Conservation (phyloP, 2,797 vertebrate genomes). For the Crocodylus rhombifer region DNA sequence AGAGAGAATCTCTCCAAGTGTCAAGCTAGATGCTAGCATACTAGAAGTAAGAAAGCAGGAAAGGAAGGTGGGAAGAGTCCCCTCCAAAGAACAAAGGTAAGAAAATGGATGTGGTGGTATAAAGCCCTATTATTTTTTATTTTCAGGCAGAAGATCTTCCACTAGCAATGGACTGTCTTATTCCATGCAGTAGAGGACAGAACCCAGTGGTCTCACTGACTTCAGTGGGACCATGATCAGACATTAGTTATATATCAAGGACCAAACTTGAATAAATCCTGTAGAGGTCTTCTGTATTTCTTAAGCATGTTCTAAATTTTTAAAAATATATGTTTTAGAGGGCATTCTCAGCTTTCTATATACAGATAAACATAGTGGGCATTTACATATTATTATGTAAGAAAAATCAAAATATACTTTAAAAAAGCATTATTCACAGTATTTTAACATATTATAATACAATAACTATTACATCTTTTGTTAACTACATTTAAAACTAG, state of each 20-base stretch:
- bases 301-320: background rate
- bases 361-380: background rate
- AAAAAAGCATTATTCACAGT: background rate
- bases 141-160: background rate
- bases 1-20: background rate
- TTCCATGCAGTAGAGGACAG: background rate
- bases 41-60: background rate
- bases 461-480: background rate
- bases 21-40: background rate
- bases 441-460: background rate
- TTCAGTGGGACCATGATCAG: background rate
- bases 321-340: background rate
- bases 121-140: background rate
- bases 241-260: background rate
- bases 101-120: background rate
- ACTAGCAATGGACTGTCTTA: background rate
- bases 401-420: background rate
- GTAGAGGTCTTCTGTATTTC: background rate
- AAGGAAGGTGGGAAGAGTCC: background rate
- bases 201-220: background rate
- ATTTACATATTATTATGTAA: background rate
- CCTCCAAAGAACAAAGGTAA: background rate
- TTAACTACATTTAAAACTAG: background rate
- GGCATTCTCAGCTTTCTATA: background rate
- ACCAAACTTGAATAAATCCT: background rate